phyloP scores from a whole-genome alignment of 2,888 invertebrate species.

The Catocala fraxini region DNA sequence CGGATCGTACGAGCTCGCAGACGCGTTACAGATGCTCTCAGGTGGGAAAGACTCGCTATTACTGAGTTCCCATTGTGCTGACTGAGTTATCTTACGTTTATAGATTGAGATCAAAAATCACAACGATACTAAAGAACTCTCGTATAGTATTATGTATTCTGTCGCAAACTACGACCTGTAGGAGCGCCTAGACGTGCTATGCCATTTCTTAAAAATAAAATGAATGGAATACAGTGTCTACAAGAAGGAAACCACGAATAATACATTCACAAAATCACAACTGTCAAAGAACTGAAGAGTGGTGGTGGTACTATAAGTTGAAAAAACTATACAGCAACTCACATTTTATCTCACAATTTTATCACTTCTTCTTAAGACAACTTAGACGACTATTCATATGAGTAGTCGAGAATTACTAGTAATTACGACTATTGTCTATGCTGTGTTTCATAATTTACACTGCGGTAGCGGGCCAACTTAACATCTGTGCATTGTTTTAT shows the following conservation, averaged over 20 bases:
- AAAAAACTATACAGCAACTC: neutral
- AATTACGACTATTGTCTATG: too few species aligned
- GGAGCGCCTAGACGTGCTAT: constrained; percentile 40
- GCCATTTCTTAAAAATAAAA: constrained; percentile 58
- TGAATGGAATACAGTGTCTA: constrained; percentile 37
- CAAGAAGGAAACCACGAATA: constrained; percentile 28
- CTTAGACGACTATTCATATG: too few species aligned
- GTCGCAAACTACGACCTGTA: constrained; percentile 15
- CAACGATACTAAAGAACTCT: constrained; percentile 4
- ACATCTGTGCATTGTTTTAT: too few species aligned
- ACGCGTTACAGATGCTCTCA: constrained; percentile 70
- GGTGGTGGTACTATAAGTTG: constrained; percentile 18
- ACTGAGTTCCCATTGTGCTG: constrained; percentile 61
- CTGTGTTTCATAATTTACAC: too few species aligned
- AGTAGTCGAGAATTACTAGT: too few species aligned
- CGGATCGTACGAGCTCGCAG: constrained; percentile 63
- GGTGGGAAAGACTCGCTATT: constrained; percentile 59
- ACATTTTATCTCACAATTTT: constrained; percentile 7
- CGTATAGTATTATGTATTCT: constrained; percentile 22
- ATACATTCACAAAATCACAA: constrained; percentile 22
- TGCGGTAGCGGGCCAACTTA: too few species aligned
- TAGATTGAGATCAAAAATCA: constrained; percentile 28
- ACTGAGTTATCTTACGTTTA: constrained; percentile 31
- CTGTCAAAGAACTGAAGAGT: constrained; percentile 35
- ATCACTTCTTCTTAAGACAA: too few species aligned